Percentiles rank a stretch among this genome's conserved stretches.
Conservation (phyloP, 2,797 vertebrate genomes). For the Microctenopoma steveboyesi region DNA sequence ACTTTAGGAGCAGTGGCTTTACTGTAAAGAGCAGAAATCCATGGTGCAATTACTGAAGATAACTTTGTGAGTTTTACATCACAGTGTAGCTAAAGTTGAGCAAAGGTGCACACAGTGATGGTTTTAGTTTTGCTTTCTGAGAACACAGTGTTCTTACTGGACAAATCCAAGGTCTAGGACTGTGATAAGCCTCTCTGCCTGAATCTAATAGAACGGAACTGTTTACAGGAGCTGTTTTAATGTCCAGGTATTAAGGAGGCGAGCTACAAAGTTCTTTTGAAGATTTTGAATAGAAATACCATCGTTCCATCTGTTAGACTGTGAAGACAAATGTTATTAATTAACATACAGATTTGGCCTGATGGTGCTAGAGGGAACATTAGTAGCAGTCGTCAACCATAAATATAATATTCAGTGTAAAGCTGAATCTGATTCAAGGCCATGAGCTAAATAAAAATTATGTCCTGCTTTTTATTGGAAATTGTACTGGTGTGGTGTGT, state of each 20-base stretch:
- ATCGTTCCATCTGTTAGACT: too few species aligned
- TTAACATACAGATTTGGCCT: background rate
- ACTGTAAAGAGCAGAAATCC: constrained; percentile 5
- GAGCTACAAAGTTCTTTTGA: background rate
- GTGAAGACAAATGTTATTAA: background rate
- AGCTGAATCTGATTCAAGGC: background rate
- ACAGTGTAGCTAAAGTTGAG: constrained; percentile 5
- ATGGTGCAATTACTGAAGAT: constrained; percentile 19
- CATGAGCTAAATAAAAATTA: background rate
- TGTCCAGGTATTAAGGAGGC: background rate
- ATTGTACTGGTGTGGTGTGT: too few species aligned
- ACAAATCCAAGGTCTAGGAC: constrained; percentile 22
- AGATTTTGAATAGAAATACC: background rate
- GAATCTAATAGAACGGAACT: constrained; percentile 5
- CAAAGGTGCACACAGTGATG: constrained; percentile 6
- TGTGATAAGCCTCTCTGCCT: constrained; percentile 38
- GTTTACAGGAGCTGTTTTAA: constrained; percentile 12
- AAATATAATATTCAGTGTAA: background rate
- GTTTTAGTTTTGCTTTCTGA: constrained; percentile 17
- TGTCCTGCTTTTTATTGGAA: too few species aligned
- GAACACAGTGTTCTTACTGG: constrained; percentile 35
- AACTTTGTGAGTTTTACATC: constrained; percentile 32
- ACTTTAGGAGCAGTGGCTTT: constrained; percentile 6
- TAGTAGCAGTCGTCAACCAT: background rate
- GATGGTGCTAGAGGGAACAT: background rate